Evolutionary conservation across 2,797 vertebrate genomes (phyloP).

Genomic region (Lacerta bilineata): DNA sequence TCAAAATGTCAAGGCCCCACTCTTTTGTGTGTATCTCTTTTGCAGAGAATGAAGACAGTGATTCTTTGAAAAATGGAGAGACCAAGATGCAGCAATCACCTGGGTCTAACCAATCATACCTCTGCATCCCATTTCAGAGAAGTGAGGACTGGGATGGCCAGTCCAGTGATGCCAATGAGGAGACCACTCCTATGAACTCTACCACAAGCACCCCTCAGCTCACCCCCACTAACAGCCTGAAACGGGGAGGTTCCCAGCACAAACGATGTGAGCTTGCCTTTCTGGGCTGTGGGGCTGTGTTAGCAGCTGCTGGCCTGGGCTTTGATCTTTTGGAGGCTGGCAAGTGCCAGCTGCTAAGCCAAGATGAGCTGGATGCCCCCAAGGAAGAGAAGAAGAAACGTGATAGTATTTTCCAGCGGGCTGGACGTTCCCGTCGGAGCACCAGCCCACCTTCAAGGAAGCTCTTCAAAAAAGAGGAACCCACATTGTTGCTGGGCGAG

Average conservation of each 20-base stretch:
- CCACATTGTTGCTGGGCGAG: slow-evolving; percentile 78
- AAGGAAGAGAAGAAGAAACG: slow-evolving; percentile 91
- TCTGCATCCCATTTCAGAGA: slow-evolving; percentile 93
- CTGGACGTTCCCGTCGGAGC: slow-evolving; percentile 86
- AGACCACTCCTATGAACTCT: slow-evolving; percentile 83
- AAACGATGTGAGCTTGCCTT: slow-evolving; percentile 91
- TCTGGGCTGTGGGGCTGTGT: slow-evolving; percentile 91
- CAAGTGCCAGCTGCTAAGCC: slow-evolving; percentile 79
- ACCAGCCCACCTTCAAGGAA: slow-evolving; percentile 91
- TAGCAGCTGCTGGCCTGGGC: slow-evolving; percentile 92
- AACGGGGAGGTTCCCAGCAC: slow-evolving; percentile 84
- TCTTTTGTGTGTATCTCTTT: slow-evolving; percentile 44
- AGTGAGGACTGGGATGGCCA: slow-evolving; percentile 86
- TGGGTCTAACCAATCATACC: slow-evolving; percentile 91
- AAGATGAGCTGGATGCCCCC: slow-evolving; percentile 81
- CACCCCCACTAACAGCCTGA: slow-evolving; percentile 88
- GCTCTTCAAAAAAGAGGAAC: slow-evolving; percentile 89
- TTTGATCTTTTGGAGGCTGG: slow-evolving; percentile 88
- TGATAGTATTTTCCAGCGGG: slow-evolving; percentile 92
- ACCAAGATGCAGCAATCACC: slow-evolving; percentile 76
- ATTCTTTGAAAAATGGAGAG: slow-evolving; percentile 83
- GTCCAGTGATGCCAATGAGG: slow-evolving; percentile 82
- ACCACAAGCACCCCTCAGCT: slow-evolving; percentile 86
- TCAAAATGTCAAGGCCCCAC: background rate
- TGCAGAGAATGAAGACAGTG: slow-evolving; percentile 92